Base-by-base conservation (phyloP, 1,140 invertebrate genomes). In the Homalodisca vitripennis region DNA sequence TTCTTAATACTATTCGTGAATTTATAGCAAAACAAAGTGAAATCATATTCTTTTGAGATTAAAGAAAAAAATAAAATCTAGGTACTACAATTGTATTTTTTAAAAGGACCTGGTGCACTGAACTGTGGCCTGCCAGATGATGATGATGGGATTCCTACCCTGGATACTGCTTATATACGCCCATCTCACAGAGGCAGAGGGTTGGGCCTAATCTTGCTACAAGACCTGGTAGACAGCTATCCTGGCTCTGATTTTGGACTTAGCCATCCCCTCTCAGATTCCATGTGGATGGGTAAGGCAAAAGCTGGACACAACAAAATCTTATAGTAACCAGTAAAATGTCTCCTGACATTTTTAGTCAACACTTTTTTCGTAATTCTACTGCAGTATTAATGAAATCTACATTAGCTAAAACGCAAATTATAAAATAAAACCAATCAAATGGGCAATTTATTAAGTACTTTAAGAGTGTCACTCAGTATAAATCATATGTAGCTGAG, bases 111-210 rank as follows among this genome's bases (percentile, higher is more conserved):
- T n/a, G n/a, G n/a, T n/a, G n/a, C n/a, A n/a, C n/a, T n/a, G n/a
- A n/a, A n/a, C n/a, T n/a, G n/a, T n/a, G n/a, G n/a, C n/a, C n/a
- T n/a, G n/a, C n/a, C n/a, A n/a, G n/a, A n/a, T n/a, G n/a, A n/a
- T 74, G 55, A 72, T 73, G 12, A 70, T 64, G n/a, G 77, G 78
- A 77, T 78, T 73, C 66, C 73, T n/a, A 77, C 77, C 0, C 67
- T 80, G n/a, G 78, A 80, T 70, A 79, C 78, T 6, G 73, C 77
- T 46, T 80, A 78, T 53, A 75, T 79, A n/a, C 71, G 73, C 1
- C 34, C 53, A 12, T 68, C 63, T 29, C 57, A 72, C 57, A 66
- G 78, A 29, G 71, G 78, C 34, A 73, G 75, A 68, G 78, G 78
- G 34, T 73, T 70, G 71, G 73, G 71, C 67, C 62, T 67, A 51